Percentiles rank a stretch among this genome's conserved stretches.
phyloP scores from a whole-genome alignment of 2,113 vertebrate species.

The Mixornis gularis region DNA sequence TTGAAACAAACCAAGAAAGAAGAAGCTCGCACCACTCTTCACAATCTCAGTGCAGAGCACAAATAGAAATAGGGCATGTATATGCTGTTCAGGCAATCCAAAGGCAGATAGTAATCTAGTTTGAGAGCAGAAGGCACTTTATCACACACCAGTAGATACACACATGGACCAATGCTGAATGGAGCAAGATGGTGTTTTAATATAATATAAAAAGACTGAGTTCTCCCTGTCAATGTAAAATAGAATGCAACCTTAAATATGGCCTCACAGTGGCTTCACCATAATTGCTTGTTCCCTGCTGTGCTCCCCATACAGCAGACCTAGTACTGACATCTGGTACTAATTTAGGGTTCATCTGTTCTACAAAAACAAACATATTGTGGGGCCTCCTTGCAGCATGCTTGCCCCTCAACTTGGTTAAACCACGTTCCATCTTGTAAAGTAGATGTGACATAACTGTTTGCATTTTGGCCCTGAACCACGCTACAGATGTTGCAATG shows the following conservation, averaged over 20 bases:
- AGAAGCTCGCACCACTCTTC: neutral
- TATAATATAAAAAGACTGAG: neutral
- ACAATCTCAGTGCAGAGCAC: neutral
- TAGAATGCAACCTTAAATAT: slow-evolving; percentile 44
- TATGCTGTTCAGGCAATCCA: neutral
- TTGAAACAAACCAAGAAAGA: slow-evolving; percentile 29
- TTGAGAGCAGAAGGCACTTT: neutral
- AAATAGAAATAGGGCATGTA: neutral
- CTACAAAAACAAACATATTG: slow-evolving; percentile 61
- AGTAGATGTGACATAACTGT: slow-evolving; percentile 59
- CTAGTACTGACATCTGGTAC: slow-evolving; percentile 57
- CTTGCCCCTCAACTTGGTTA: slow-evolving; percentile 56
- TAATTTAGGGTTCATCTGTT: slow-evolving; percentile 60
- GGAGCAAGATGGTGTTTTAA: neutral
- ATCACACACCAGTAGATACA: neutral
- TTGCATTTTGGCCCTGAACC: slow-evolving; percentile 45
- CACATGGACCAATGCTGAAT: neutral
- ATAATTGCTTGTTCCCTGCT: slow-evolving; percentile 58
- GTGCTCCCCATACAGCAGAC: slow-evolving; percentile 47
- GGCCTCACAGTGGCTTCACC: slow-evolving; percentile 61
- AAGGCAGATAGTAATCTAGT: neutral
- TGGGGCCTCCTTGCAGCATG: slow-evolving; percentile 47
- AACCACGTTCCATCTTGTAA: slow-evolving; percentile 43
- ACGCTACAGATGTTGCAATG: slow-evolving; percentile 6
- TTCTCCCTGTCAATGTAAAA: slow-evolving; percentile 22